Conservation (phyloP, 2,888 invertebrate species). For the Cantharis rufa region DNA sequence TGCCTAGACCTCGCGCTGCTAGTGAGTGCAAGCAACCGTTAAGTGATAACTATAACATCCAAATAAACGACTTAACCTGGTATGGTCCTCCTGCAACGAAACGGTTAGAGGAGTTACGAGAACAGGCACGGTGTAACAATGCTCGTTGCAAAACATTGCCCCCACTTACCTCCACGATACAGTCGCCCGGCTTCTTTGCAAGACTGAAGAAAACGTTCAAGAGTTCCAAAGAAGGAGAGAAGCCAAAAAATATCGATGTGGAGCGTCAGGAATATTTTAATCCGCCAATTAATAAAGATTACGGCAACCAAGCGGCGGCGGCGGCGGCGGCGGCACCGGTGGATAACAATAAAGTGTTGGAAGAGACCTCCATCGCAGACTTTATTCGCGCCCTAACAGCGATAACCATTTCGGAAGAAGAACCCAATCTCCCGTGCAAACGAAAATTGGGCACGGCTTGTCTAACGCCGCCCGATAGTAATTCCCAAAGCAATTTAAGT, state of each 20-base stretch:
- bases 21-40: slow-evolving; percentile 60
- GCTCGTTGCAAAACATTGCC: slow-evolving; percentile 34
- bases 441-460: slow-evolving; percentile 62
- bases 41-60: slow-evolving; percentile 43
- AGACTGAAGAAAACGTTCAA: slow-evolving; percentile 39
- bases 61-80: slow-evolving; percentile 66
- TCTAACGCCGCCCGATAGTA: slow-evolving; percentile 58
- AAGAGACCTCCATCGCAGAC: slow-evolving; percentile 83
- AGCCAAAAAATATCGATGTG: slow-evolving; percentile 21
- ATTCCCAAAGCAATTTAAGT: neutral
- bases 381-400: slow-evolving; percentile 76
- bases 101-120: slow-evolving; percentile 60
- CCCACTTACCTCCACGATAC: slow-evolving; percentile 23
- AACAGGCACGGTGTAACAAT: slow-evolving; percentile 38
- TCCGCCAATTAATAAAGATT: slow-evolving; percentile 37
- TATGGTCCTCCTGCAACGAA: slow-evolving; percentile 67
- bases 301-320: slow-evolving; percentile 31
- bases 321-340: slow-evolving; percentile 24
- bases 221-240: slow-evolving; percentile 28
- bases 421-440: slow-evolving; percentile 41
- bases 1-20: slow-evolving; percentile 63
- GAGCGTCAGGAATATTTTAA: slow-evolving; percentile 26
- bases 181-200: slow-evolving; percentile 35
- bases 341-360: slow-evolving; percentile 66
- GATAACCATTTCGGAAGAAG: slow-evolving; percentile 54